Conservation (phyloP, 1,140 invertebrate genomes). For the Brachionus calyciflorus region DNA sequence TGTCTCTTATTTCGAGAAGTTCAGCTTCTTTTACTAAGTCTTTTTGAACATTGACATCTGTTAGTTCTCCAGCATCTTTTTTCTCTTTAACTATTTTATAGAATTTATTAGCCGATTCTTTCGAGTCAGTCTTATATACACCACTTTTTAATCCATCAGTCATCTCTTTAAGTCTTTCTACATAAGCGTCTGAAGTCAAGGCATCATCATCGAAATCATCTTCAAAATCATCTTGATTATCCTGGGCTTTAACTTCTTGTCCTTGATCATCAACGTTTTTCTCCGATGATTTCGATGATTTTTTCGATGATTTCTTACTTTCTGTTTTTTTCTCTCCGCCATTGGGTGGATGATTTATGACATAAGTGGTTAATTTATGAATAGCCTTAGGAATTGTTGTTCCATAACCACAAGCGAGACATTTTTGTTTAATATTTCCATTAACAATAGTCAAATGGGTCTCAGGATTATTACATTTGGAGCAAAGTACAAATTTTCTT, state of each 20-base stretch:
- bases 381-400: constrained; percentile 78
- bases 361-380: constrained; percentile 96
- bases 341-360: constrained; percentile 90
- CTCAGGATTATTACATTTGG: constrained; percentile 96
- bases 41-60: constrained; percentile 24
- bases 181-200: not conserved
- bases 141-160: constrained; percentile 40
- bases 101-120: constrained; percentile 2
- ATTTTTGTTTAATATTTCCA: constrained; percentile 85
- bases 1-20: constrained; percentile 87
- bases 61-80: not conserved
- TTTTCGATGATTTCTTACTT: constrained; percentile 67
- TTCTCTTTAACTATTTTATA: constrained; percentile 1
- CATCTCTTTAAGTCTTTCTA: constrained; percentile 15
- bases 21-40: constrained; percentile 78
- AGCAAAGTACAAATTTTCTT: constrained; percentile 93
- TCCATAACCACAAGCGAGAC: constrained; percentile 94
- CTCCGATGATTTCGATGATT: constrained; percentile 68
- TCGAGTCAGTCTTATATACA: not conserved
- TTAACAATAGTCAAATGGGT: constrained; percentile 76
- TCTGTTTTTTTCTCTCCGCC: not conserved
- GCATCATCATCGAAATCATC: constrained; percentile 46
- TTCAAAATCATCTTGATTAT: not conserved
- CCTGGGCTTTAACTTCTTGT: constrained; percentile 25
- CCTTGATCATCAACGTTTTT: constrained; percentile 62